Evolutionary conservation across 2,888 invertebrate species (phyloP).

Genomic region (Spisula subtruncata): DNA sequence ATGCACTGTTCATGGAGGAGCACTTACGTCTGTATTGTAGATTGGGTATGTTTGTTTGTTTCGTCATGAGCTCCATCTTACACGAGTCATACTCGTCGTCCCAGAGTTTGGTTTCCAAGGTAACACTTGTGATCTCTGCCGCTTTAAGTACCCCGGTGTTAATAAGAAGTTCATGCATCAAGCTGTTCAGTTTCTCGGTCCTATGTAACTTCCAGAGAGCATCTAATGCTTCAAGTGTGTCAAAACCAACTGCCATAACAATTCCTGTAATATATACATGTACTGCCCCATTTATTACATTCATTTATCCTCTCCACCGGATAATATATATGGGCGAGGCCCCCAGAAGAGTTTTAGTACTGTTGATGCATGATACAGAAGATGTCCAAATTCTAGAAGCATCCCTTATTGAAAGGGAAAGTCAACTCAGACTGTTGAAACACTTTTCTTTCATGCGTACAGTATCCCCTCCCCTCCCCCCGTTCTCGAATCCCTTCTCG

Average conservation of each 20-base stretch:
- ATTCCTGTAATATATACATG: constrained; percentile 73
- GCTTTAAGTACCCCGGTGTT: constrained; percentile 73
- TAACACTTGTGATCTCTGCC: constrained; percentile 70
- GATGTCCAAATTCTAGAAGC: no score
- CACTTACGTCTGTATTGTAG: constrained; percentile 34
- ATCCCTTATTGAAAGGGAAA: no score
- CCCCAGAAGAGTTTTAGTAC: no score
- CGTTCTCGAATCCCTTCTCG: no score
- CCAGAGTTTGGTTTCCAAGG: constrained; percentile 80
- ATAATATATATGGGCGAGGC: no score
- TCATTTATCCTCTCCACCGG: no score
- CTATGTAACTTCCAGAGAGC: constrained; percentile 74
- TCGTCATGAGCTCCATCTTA: constrained; percentile 70
- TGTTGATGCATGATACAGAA: no score
- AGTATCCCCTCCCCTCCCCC: no score
- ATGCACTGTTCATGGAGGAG: not conserved
- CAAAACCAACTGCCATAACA: constrained; percentile 80
- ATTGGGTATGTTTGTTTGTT: not conserved
- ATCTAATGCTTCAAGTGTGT: constrained; percentile 75
- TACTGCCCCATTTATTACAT: no score
- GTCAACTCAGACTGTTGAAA: no score
- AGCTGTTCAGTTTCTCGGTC: constrained; percentile 70
- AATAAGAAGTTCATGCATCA: constrained; percentile 78
- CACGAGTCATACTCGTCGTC: constrained; percentile 81
- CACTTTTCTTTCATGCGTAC: no score